A percentile compares a stretch with the other conserved stretches of the same genome.
These are phyloP conservation scores for Progne subis DNA, from an alignment of 2,113 vertebrate species.

Conservation along the genomic window DNA sequence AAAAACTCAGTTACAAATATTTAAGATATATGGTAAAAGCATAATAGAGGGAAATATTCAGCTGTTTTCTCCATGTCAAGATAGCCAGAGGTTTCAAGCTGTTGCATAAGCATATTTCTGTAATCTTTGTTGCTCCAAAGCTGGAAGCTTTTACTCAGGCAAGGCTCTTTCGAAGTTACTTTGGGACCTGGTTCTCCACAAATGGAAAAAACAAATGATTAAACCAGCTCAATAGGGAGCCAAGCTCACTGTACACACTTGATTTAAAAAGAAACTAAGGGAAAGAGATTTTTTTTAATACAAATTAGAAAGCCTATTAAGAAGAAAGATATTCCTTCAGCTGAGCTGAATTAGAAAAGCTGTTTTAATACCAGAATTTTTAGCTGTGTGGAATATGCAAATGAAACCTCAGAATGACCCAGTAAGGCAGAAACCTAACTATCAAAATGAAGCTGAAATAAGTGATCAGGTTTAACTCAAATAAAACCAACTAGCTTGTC, in stretches of 20 bases:
- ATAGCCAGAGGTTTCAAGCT: constrained; percentile 11
- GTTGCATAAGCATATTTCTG: constrained; percentile 29
- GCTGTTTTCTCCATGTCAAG: background rate
- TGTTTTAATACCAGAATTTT: background rate
- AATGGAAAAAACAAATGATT: constrained; percentile 49
- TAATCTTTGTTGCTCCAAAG: constrained; percentile 19
- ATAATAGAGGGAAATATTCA: background rate
- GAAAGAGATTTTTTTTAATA: background rate
- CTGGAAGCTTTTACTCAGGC: constrained; percentile 3
- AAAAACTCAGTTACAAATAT: background rate
- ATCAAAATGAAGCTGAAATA: background rate
- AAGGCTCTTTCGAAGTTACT: constrained; percentile 42
- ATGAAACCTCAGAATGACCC: background rate
- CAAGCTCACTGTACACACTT: constrained; percentile 14
- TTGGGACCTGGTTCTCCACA: constrained; percentile 1
- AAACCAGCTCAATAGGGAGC: constrained; percentile 24
- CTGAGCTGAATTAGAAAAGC: background rate
- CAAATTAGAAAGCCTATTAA: background rate
- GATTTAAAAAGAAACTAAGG: constrained; percentile 6
- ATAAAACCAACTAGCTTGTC: background rate
- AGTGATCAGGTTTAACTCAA: background rate
- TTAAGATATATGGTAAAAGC: background rate
- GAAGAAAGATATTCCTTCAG: background rate
- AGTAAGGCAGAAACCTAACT: background rate
- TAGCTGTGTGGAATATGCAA: background rate